A percentile compares a stretch with the other conserved stretches of the same genome.
Evolutionary conservation across 2,113 vertebrate genomes (phyloP).

Genomic region (Pachypanchax playfairii): DNA sequence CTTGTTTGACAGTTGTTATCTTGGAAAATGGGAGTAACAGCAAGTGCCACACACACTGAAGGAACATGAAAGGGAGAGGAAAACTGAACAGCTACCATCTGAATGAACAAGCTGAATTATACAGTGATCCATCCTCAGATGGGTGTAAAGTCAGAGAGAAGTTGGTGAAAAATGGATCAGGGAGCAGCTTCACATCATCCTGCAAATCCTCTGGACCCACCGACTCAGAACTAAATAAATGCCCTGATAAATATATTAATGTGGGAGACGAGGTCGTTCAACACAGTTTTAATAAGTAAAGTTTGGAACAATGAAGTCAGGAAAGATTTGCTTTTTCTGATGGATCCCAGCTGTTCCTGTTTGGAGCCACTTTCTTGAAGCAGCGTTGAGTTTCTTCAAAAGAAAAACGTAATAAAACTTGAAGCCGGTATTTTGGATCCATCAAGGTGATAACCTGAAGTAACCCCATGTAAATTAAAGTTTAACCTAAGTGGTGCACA

Average conservation of each 20-base stretch:
- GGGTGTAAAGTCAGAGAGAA: conserved; percentile 26
- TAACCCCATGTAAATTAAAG: conserved; percentile 7
- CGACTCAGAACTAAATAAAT: conserved; percentile 50
- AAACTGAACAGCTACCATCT: conserved; percentile 57
- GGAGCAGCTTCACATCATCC: conserved; percentile 25
- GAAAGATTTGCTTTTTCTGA: too few relatives aligned
- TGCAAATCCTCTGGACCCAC: conserved; percentile 25
- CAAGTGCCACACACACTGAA: conserved; percentile 52
- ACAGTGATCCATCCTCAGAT: conserved; percentile 25
- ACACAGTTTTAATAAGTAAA: too few relatives aligned
- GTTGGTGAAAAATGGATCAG: too few relatives aligned
- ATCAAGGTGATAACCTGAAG: conserved; percentile 2
- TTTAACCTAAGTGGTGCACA: conserved; percentile 1
- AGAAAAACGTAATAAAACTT: too few relatives aligned
- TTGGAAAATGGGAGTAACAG: conserved; percentile 68
- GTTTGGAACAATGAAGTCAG: too few relatives aligned
- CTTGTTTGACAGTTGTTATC: conserved; percentile 75
- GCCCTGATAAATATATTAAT: too few relatives aligned
- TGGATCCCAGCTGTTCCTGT: too few relatives aligned
- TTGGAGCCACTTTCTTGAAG: too few relatives aligned
- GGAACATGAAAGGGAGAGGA: conserved; percentile 52
- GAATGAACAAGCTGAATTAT: conserved; percentile 44
- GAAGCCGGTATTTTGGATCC: background rate
- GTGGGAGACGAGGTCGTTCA: too few relatives aligned
- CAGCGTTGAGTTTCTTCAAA: too few relatives aligned